Base-by-base conservation (phyloP, 2,113 vertebrate species). In the Calidris pygmaea region DNA sequence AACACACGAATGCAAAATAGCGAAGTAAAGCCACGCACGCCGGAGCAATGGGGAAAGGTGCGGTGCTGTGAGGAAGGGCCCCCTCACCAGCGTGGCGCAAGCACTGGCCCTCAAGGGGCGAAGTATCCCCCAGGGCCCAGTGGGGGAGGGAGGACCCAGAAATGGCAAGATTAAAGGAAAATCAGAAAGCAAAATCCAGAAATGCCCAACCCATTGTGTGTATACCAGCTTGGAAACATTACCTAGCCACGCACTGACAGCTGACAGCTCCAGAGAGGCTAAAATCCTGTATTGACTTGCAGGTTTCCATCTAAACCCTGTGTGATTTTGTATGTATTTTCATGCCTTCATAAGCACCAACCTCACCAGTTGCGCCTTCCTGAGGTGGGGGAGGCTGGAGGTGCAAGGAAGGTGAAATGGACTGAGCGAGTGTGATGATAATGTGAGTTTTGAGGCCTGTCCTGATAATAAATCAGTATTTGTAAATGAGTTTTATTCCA, bases 1-100 rank as follows among this genome's bases (percentile, higher is more conserved):
- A 8, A 14, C 22, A 9, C 18, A 20, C 4, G 20, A 18, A 9
- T 15, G 34, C 6, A 6, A 30, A 34, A 29, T n/a, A 58, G 19
- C 6, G 10, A 41, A 12, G 37, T 11, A 26, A 67, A 79, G 24
- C 10, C 12, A 5, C 20, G 4, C 14, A 13, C 1, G 4, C 48
- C 29, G 21, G 41, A 23, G 37, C 22, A 29, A 9, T 6, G 24
- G 14, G 29, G 37, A 11, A 5, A 7, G 14, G 10, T 3, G 14
- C 0, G 1, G 8, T 41, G 34, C 27, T 52, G 48, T 37, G 63
- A 45, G 27, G 48, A 63, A 34, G n/a, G 32, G 22, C 12, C 24
- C 24, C 30, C n/a, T 29, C 3, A 0, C 27, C 34, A 19, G 2
- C 22, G 9, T 10, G 24, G 30, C 0, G 1, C 9, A 0, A 9